Conservation (phyloP, 2,113 vertebrate genomes). For the Clarias gariepinus region DNA sequence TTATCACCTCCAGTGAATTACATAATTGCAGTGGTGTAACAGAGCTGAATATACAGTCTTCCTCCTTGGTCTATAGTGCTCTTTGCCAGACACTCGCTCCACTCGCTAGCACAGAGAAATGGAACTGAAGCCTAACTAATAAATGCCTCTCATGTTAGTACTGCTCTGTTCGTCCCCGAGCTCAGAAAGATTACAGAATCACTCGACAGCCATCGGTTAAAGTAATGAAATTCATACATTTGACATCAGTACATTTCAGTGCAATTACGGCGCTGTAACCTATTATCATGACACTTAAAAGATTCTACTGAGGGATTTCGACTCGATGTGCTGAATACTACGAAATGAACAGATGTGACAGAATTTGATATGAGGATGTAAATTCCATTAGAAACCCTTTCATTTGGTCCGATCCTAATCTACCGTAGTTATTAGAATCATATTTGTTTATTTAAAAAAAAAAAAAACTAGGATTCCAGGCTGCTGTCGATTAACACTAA, state of each 20-base stretch:
- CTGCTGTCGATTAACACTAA: neutral
- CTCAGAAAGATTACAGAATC: slow-evolving; percentile 7
- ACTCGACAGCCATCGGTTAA: neutral
- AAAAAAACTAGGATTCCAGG: neutral
- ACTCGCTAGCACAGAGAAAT: neutral
- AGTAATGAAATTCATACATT: slow-evolving; percentile 5
- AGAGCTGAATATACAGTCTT: slow-evolving; percentile 1
- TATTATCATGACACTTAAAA: neutral
- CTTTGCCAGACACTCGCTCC: neutral
- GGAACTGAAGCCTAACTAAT: neutral
- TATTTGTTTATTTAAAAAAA: neutral
- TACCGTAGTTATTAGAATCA: no score
- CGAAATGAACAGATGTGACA: slow-evolving; percentile 7
- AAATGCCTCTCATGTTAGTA: neutral
- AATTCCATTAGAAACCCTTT: slow-evolving; percentile 10
- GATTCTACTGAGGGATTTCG: neutral
- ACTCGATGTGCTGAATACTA: neutral
- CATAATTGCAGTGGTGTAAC: slow-evolving; percentile 29
- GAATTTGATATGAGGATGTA: neutral
- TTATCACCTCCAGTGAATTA: slow-evolving; percentile 25
- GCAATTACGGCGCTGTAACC: neutral
- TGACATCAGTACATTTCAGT: slow-evolving; percentile 16
- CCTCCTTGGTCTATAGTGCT: neutral
- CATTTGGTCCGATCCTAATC: neutral
- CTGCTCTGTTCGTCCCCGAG: neutral